A percentile compares a stretch with the other conserved stretches of the same genome.
Evolutionary conservation across 2,113 vertebrate genomes (phyloP).

Genomic region (Fulmarus glacialis): DNA sequence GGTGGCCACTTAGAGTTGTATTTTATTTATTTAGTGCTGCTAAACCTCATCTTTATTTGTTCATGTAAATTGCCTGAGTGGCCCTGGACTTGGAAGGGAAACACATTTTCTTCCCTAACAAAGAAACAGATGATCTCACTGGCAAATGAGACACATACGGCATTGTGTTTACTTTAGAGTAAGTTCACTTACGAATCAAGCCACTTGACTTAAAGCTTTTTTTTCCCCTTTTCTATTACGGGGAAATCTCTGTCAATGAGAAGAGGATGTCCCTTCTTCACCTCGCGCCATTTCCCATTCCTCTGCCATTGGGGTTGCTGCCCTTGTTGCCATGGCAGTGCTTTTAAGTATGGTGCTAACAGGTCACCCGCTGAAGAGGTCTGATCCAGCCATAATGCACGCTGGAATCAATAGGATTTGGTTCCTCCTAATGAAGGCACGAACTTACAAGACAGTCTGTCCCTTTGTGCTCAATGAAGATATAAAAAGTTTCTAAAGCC

Average conservation of each 20-base stretch:
- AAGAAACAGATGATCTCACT: constrained; percentile 68
- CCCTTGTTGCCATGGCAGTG: neutral
- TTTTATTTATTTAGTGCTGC: constrained; percentile 62
- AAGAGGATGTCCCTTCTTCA: constrained; percentile 44
- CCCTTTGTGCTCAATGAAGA: neutral
- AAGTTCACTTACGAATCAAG: constrained; percentile 36
- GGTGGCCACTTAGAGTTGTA: constrained; percentile 56
- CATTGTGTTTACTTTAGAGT: constrained; percentile 44
- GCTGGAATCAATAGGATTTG: neutral
- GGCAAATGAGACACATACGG: constrained; percentile 39
- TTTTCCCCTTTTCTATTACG: neutral
- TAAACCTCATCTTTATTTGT: constrained; percentile 69
- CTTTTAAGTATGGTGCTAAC: neutral
- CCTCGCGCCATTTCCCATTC: neutral
- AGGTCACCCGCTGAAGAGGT: neutral
- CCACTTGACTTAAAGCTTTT: constrained; percentile 43
- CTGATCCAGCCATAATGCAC: neutral
- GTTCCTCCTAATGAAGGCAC: constrained; percentile 1
- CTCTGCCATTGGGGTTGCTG: neutral
- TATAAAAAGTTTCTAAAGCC: neutral
- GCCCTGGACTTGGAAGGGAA: constrained; percentile 53
- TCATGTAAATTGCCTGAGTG: constrained; percentile 64
- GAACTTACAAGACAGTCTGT: neutral
- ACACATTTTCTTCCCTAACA: constrained; percentile 54
- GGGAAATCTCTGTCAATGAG: neutral